Base-by-base conservation (phyloP, 2,888 invertebrate species). In the Cordylochernes scorpioides region DNA sequence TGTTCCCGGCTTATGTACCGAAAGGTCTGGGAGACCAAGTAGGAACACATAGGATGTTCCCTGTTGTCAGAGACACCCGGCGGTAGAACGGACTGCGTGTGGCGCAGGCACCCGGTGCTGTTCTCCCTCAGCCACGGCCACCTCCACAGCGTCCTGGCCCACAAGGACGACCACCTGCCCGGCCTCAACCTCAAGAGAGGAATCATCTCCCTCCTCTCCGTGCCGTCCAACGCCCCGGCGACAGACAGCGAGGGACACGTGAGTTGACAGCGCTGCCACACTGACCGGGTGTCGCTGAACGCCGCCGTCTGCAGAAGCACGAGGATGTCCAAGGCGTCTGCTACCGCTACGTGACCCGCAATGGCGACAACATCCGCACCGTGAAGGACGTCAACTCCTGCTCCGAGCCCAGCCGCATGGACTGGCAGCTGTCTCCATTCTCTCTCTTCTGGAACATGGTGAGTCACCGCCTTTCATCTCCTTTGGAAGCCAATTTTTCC, bases 381-480 rank as follows among this genome's bases (percentile, higher is more conserved):
- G n/a, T n/a, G n/a, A n/a, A n/a, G n/a, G n/a, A n/a, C n/a, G n/a
- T n/a, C n/a, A n/a, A n/a, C n/a, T n/a, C n/a, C n/a, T 42, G 42
- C 22, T 21, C 25, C 6, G 35, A 33, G 9, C 39, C 42, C 6
- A 36, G 34, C 13, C 27, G 33, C 28, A 25, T 26, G 9, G 38
- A 40, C 14, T 39, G 32, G 32, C 32, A 33, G 9, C 29, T 31
- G 5, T 39, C 36, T 14, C 40, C 40, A 2, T 38, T 14, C 25
- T 38, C 42, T 5, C 4, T 42, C 2, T 33, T 40, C 18, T 40
- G 36, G 36, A 40, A 42, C 24, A 34, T 36, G 38, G 42, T 40
- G 32, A 29, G 28, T 15, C 5, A n/a, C 9, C 12, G 30, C 28
- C 15, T 27, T 6, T 22, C n/a, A n/a, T n/a, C n/a, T n/a, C n/a